Evolutionary conservation across 2,113 vertebrate species (phyloP).

Genomic region (Mobula hypostoma): DNA sequence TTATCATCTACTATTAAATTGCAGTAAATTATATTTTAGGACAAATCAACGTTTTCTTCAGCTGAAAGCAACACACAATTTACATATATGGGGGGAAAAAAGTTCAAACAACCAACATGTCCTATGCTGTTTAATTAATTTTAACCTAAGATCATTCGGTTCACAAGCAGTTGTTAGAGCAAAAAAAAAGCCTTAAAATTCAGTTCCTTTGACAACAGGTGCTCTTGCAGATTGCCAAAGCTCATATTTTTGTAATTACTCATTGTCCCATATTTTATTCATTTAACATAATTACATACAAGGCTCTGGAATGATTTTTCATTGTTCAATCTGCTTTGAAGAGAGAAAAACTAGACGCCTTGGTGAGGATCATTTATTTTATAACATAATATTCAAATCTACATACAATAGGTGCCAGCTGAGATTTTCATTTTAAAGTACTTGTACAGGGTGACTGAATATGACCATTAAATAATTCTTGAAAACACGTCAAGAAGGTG

Average conservation of each 20-base stretch:
- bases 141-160: slow-evolving; percentile 36
- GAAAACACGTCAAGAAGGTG: background rate
- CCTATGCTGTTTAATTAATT: slow-evolving; percentile 26
- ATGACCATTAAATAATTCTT: slow-evolving; percentile 36
- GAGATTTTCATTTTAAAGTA: slow-evolving; percentile 29
- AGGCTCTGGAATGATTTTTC: slow-evolving; percentile 34
- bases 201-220: slow-evolving; percentile 33
- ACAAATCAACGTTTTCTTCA: slow-evolving; percentile 9
- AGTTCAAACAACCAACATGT: slow-evolving; percentile 19
- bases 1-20: background rate
- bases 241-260: slow-evolving; percentile 38
- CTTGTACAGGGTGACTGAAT: background rate
- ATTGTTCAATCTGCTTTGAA: slow-evolving; percentile 35
- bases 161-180: slow-evolving; percentile 26
- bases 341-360: slow-evolving; percentile 18
- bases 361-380: slow-evolving; percentile 35
- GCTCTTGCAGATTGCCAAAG: slow-evolving; percentile 32
- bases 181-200: slow-evolving; percentile 29
- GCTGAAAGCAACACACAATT: slow-evolving; percentile 2
- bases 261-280: slow-evolving; percentile 35
- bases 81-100: background rate
- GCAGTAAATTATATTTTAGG: slow-evolving; percentile 3
- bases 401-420: slow-evolving; percentile 31
- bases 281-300: slow-evolving; percentile 38
- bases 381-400: slow-evolving; percentile 25